Conservation (phyloP, 2,888 invertebrate species). For the Dione juno region DNA sequence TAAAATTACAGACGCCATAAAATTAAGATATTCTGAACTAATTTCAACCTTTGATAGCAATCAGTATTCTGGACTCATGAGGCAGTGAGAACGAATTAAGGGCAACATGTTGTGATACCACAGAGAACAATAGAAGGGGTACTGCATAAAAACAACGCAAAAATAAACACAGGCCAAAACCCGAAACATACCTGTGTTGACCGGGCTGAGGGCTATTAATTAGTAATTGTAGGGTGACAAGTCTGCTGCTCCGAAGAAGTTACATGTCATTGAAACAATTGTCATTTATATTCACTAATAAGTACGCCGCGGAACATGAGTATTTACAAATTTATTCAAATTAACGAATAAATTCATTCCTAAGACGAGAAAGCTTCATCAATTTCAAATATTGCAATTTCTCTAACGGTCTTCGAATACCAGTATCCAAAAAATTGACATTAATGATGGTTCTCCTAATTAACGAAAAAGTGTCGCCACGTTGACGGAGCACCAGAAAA, state of each 20-base stretch:
- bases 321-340: neutral
- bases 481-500: slow-evolving; percentile 72
- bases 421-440: slow-evolving; percentile 69
- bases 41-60: slow-evolving; percentile 49
- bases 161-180: slow-evolving; percentile 63
- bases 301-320: neutral
- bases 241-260: slow-evolving; percentile 11
- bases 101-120: slow-evolving; percentile 76
- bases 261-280: slow-evolving; percentile 7
- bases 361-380: neutral
- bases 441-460: slow-evolving; percentile 79
- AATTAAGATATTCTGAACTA: slow-evolving; percentile 44
- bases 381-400: neutral
- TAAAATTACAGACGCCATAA: slow-evolving; percentile 38
- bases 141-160: slow-evolving; percentile 70
- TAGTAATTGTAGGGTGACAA: slow-evolving; percentile 77
- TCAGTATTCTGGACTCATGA: slow-evolving; percentile 77
- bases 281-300: neutral
- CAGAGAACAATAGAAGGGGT: slow-evolving; percentile 78
- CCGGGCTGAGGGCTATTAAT: slow-evolving; percentile 69
- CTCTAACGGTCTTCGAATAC: slow-evolving; percentile 36
- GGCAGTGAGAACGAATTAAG: slow-evolving; percentile 79
- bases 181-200: slow-evolving; percentile 60
- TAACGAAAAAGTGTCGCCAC: slow-evolving; percentile 79
- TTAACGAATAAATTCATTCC: neutral